Conservation (phyloP, 2,888 invertebrate species). For the Allophyes oxyacanthae region DNA sequence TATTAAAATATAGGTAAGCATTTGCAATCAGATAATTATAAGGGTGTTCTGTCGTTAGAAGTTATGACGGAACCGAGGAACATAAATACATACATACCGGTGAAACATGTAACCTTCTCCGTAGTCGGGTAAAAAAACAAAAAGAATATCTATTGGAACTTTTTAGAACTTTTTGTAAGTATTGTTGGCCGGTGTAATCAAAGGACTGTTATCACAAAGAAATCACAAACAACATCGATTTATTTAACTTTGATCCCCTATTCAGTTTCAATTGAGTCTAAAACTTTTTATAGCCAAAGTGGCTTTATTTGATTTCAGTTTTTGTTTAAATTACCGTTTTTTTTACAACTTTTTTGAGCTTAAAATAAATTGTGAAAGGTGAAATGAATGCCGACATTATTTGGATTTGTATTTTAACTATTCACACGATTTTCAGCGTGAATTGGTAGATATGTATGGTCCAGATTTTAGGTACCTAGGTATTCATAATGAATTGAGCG, state of each 20-base stretch:
- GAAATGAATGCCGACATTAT: neutral
- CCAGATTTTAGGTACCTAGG: too few relatives aligned
- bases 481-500: neutral
- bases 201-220: conserved; percentile 8
- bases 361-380: neutral
- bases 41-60: too few relatives aligned
- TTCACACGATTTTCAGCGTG: neutral
- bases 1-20: too few relatives aligned
- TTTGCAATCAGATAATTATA: too few relatives aligned
- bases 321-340: conserved; percentile 6
- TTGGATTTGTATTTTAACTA: neutral
- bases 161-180: too few relatives aligned
- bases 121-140: too few relatives aligned
- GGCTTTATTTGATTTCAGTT: conserved; percentile 19
- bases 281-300: conserved; percentile 16
- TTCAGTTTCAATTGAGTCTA: neutral
- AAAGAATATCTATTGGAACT: too few relatives aligned
- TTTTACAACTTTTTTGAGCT: neutral
- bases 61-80: too few relatives aligned
- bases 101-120: too few relatives aligned
- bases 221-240: conserved; percentile 5
- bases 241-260: neutral
- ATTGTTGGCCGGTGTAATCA: conserved; percentile 4
- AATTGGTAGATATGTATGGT: neutral
- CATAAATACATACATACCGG: too few relatives aligned